phyloP scores from a whole-genome alignment of 1,140 invertebrate genomes.

The Tribolium castaneum region DNA sequence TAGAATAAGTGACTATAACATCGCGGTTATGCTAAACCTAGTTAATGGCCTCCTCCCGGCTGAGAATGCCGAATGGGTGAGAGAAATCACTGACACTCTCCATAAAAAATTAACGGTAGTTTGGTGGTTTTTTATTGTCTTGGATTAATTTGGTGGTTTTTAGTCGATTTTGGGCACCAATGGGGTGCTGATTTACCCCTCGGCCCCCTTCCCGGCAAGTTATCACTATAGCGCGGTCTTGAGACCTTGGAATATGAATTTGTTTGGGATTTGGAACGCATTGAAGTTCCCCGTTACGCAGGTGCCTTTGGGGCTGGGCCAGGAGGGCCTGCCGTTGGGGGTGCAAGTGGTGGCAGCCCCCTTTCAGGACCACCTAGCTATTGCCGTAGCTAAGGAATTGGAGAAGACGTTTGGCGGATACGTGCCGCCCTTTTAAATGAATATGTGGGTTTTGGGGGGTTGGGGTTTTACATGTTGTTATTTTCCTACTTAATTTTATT shows the following conservation, averaged over 20 bases:
- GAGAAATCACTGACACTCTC: constrained; percentile 69
- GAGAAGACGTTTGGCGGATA: constrained; percentile 88
- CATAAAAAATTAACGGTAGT: constrained; percentile 71
- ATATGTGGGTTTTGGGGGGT: neutral
- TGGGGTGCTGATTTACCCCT: constrained; percentile 88
- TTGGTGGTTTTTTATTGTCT: constrained; percentile 34
- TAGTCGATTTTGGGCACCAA: constrained; percentile 79
- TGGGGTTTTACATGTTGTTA: neutral
- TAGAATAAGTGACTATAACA: constrained; percentile 71
- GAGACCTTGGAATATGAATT: constrained; percentile 87
- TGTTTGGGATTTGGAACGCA: constrained; percentile 91
- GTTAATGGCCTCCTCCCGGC: constrained; percentile 73
- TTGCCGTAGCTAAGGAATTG: constrained; percentile 87
- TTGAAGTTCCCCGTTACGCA: constrained; percentile 87
- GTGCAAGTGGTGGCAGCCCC: constrained; percentile 84
- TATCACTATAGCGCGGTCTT: constrained; percentile 86
- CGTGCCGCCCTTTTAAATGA: constrained; percentile 69
- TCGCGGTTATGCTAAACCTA: constrained; percentile 76
- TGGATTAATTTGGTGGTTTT: constrained; percentile 42
- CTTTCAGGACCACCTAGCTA: constrained; percentile 81
- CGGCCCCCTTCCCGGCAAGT: constrained; percentile 82
- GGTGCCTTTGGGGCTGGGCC: constrained; percentile 79
- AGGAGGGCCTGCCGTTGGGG: constrained; percentile 81
- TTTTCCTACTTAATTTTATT: neutral
- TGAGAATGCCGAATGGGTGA: constrained; percentile 73